Evolutionary conservation across 2,113 vertebrate genomes (phyloP), one percentile per base, ranked within the genome.

Genomic region (Indicator maculatus): DNA sequence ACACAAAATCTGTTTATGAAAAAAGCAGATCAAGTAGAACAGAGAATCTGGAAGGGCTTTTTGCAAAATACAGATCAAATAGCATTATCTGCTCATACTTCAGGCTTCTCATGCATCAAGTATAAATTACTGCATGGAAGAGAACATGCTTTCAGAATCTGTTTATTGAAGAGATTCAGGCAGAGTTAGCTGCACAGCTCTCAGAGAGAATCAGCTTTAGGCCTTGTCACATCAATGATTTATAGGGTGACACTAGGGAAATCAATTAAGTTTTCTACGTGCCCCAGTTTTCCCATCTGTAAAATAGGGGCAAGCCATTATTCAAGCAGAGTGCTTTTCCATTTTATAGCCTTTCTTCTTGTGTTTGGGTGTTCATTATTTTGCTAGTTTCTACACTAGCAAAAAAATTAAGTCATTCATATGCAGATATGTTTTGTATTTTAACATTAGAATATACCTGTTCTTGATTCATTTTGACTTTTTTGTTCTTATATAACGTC

Each of bases 211-310:
- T 94, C 96, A 96, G 96, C 96, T 97, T 92, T 96, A 95, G 95
- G 94, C 95, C 96, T 96, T 96, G 95, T 93, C 95, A 96, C 95
- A 94, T 96, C 93, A 96, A 93, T 96, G 95, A 96, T 96, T 95
- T 93, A 95, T 92, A 93, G 84, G 89, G 91, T 93, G 89, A 91
- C 87, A 92, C 94, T 53, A 7, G 95, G 93, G 91, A 95, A 95
- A 95, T 95, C 94, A 96, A 96, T 91, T 96, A 92, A 83, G 93
- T 80, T 92, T 75, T 95, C 95, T 75, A 41, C 6, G 83, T 13
- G 92, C 78, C 87, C 95, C 76, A 94, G 73, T 96, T 95, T 94
- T 83, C 88, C 75, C 83, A 93, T 81, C 89, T 93, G 91, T 90
- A 92, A 96, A 96, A 96, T 11, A 90, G 73, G 94, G 95, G 91